phyloP scores from a whole-genome alignment of 2,113 vertebrate genomes.

The Egretta garzetta region DNA sequence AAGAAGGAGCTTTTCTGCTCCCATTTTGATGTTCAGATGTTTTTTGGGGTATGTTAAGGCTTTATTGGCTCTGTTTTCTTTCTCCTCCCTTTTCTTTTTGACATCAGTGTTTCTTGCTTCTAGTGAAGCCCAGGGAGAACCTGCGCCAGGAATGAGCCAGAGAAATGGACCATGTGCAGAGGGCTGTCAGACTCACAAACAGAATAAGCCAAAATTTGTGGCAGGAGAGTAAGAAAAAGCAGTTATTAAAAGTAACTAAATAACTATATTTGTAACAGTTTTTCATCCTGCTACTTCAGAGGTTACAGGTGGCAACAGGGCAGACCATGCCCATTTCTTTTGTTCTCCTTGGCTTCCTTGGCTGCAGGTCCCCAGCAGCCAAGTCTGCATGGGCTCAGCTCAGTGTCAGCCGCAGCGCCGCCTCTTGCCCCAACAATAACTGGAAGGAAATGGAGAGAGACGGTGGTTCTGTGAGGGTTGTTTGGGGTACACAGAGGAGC shows the following conservation, averaged over 20 bases:
- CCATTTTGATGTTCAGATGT: neutral
- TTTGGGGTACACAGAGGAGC: neutral
- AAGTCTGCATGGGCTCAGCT: neutral
- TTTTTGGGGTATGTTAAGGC: neutral
- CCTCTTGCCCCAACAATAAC: neutral
- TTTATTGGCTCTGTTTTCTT: neutral
- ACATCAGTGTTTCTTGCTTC: neutral
- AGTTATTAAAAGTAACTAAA: neutral
- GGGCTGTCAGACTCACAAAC: neutral
- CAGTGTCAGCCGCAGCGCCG: accelerated
- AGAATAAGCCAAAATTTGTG: neutral
- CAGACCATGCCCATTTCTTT: neutral
- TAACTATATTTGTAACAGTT: neutral
- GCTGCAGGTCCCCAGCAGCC: neutral
- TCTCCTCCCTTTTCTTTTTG: neutral
- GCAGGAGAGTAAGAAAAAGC: neutral
- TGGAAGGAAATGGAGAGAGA: neutral
- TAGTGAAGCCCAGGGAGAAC: neutral
- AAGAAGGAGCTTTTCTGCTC: neutral
- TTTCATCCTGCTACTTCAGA: neutral
- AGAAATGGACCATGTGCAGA: neutral
- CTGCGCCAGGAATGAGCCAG: neutral
- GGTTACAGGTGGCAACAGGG: neutral
- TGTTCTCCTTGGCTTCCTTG: neutral
- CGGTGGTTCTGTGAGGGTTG: accelerated